Percentiles rank a stretch among this genome's conserved stretches.
Evolutionary conservation across 92 coral and sea anemone species (phyloP).

Genomic region (Blastomussa wellsi): DNA sequence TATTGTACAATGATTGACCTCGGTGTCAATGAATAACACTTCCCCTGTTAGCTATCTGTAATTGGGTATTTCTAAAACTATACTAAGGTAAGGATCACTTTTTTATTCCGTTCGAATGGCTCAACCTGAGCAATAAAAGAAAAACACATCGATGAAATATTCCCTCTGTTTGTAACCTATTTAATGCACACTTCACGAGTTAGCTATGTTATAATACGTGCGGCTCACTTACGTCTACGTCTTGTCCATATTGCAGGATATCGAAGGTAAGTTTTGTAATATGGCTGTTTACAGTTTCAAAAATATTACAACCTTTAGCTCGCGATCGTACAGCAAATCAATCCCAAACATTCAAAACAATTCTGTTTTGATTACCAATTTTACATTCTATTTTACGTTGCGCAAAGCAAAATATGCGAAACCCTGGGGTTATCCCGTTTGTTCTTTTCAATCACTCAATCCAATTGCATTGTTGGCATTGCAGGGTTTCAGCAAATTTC

Average conservation of each 20-base stretch:
- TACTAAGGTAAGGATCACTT: neutral
- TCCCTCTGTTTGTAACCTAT: neutral
- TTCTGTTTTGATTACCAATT: constrained; percentile 10
- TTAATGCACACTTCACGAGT: neutral
- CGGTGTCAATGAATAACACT: neutral
- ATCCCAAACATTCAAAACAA: constrained; percentile 16
- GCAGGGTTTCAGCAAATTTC: neutral
- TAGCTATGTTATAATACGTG: neutral
- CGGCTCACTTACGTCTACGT: constrained; percentile 3
- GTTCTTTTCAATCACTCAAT: neutral
- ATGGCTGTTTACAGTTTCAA: neutral
- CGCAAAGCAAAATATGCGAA: constrained; percentile 3
- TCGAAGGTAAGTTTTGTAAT: neutral
- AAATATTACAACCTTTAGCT: neutral
- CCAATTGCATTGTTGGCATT: constrained; percentile 4
- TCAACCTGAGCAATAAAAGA: neutral
- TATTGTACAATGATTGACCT: neutral
- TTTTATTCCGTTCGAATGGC: neutral
- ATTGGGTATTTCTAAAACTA: neutral
- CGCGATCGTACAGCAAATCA: neutral
- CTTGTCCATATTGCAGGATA: neutral
- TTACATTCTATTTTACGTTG: constrained; percentile 1
- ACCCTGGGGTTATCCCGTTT: constrained; percentile 27
- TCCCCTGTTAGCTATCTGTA: too few relatives aligned
- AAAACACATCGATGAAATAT: neutral